Conservation (phyloP, 2,888 invertebrate species). For the Cantharis rufa region DNA sequence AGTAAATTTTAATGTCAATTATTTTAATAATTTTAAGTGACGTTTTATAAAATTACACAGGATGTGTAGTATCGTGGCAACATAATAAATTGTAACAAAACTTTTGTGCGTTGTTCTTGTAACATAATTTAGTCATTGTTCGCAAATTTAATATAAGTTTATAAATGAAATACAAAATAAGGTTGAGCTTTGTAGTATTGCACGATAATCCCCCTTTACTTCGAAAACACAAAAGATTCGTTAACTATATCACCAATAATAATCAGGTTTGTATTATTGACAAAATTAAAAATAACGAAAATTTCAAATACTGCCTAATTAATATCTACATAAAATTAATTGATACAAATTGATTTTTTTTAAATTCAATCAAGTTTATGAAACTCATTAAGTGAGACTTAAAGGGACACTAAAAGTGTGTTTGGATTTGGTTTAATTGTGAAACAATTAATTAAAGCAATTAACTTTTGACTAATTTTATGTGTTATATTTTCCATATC, state of each 20-base stretch:
- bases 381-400: not conserved
- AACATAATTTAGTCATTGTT: not conserved
- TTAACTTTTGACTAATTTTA: not conserved
- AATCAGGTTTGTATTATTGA: not conserved
- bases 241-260: not conserved
- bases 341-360: not conserved
- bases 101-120: not conserved
- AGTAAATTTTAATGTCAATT: not conserved
- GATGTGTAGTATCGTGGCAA: not conserved
- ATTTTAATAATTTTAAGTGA: not conserved
- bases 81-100: not conserved
- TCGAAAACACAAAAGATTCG: not conserved
- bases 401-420: not conserved
- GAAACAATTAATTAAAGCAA: not conserved
- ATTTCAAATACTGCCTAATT: not conserved
- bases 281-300: not conserved
- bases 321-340: not conserved
- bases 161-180: not conserved
- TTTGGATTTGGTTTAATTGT: not conserved
- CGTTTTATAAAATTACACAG: not conserved
- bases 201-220: not conserved
- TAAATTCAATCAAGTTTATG: not conserved
- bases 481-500: not conserved
- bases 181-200: not conserved
- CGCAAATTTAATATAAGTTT: not conserved